Base-by-base conservation (phyloP, 2,113 vertebrate species). In the Clarias magur region DNA sequence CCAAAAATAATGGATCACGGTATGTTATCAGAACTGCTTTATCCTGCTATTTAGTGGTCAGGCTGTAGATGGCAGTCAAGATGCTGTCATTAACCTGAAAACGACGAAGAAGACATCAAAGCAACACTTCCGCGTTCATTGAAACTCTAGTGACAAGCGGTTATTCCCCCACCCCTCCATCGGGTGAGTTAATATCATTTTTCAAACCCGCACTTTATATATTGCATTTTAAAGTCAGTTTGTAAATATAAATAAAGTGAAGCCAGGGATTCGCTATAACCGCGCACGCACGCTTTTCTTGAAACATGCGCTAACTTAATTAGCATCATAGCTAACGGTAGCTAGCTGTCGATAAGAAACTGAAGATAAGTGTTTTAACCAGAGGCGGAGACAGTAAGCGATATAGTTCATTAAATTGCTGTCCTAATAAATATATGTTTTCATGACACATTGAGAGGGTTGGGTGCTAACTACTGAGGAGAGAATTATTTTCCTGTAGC, bases 41-140 rank as follows among this genome's bases (percentile, higher is more conserved):
- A 30, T 9, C 76, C 53, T 56, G 53, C 53, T 17, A 16, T 57
- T 79, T 30, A 79, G 53, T 79, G 0, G 12, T 57, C 0, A 30
- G 53, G 53, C 53, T 57, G n/a, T 79, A 56, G 76, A 6, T 17
- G 76, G 76, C 78, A 19, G 54, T 57, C 59, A 27, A 17, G 10
- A 60, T 11, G n/a, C 7, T 60, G 27, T 34, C 1, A 60, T 57
- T 80, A 60, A 4, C 59, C 19, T 59, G 17, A 56, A 27, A 17
- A 34, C 8, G 56, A 57, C 2, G n/a, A 80, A 80, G 76, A 57
- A 57, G 76, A 57, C 42, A 7, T 54, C 42, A 54, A 48, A 12
- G 1, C 34, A 42, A 56, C 75, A 80, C 53, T 80, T 86, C 85
- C 75, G 75, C 62, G 19, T 86, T 68, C 13, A 67, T 57, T 86